These are phyloP conservation scores for Tetrapedia diversipes DNA, from an alignment of 2,888 invertebrate genomes.

Conservation along the genomic window DNA sequence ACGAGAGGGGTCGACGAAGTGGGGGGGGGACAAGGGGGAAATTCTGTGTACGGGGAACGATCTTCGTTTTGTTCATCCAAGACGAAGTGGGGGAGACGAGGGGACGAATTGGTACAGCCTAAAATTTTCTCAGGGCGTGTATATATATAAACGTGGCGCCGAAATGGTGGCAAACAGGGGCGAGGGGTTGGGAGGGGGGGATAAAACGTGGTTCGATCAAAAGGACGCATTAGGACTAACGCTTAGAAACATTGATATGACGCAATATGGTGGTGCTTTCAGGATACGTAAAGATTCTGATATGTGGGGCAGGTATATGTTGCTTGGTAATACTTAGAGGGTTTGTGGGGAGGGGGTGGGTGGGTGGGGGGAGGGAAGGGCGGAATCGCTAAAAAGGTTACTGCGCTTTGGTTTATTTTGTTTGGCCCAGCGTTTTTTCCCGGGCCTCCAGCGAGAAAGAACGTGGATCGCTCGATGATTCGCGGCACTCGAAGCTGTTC, in stretches of 20 bases:
- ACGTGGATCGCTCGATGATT: slow-evolving; percentile 20
- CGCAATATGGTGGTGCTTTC: slow-evolving; percentile 72
- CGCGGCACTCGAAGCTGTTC: slow-evolving; percentile 3
- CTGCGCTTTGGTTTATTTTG: slow-evolving; percentile 76
- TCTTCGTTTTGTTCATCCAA: not conserved
- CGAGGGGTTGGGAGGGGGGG: not conserved
- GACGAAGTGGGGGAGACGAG: not conserved
- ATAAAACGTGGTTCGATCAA: slow-evolving; percentile 24
- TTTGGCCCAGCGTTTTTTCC: slow-evolving; percentile 32
- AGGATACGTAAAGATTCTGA: slow-evolving; percentile 80
- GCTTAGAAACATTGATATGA: slow-evolving; percentile 81
- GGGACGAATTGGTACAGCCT: not conserved
- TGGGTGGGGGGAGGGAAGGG: slow-evolving; percentile 36
- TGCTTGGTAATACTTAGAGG: slow-evolving; percentile 80
- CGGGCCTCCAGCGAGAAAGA: slow-evolving; percentile 13
- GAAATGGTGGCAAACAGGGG: slow-evolving; percentile 24
- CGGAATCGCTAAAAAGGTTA: slow-evolving; percentile 77
- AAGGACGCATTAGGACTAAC: slow-evolving; percentile 47
- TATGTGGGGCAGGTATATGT: slow-evolving; percentile 80
- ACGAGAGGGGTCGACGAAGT: not conserved
- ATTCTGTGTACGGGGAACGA: slow-evolving; percentile 6
- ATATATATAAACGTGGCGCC: slow-evolving; percentile 21
- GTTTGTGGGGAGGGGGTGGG: too few relatives aligned
- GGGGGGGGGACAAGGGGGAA: not conserved
- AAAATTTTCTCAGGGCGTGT: not conserved